Conservation (phyloP, 2,113 vertebrate genomes). For the Neoarius graeffei region DNA sequence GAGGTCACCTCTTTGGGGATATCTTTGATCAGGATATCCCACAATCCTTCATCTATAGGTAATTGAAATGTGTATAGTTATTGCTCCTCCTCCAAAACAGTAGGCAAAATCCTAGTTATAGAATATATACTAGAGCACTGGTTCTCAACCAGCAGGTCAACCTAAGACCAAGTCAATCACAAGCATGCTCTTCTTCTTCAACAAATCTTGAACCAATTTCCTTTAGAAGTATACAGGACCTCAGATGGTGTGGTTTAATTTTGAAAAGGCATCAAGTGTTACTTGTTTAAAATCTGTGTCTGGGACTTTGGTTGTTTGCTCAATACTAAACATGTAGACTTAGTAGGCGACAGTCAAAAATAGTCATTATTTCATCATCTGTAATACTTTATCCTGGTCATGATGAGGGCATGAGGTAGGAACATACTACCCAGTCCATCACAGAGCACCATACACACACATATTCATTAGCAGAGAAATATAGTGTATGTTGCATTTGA, state of each 20-base stretch:
- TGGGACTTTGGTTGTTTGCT: neutral
- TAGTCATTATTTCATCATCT: neutral
- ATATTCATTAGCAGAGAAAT: neutral
- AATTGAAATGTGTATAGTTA: conserved; percentile 11
- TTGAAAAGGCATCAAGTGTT: neutral
- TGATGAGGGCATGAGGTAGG: neutral
- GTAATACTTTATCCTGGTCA: neutral
- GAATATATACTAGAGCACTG: neutral
- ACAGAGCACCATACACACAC: neutral
- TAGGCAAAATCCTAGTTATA: neutral
- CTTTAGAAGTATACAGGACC: neutral
- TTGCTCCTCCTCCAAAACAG: neutral
- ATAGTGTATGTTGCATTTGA: neutral
- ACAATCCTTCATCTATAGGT: conserved; percentile 88
- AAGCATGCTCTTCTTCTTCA: neutral
- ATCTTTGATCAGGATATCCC: conserved; percentile 98
- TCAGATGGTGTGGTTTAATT: neutral
- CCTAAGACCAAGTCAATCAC: neutral
- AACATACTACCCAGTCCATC: neutral
- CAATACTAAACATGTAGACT: neutral
- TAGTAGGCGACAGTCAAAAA: neutral
- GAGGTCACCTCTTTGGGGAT: conserved; percentile 97
- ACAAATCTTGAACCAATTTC: neutral
- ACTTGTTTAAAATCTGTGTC: neutral
- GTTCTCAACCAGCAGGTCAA: neutral